phyloP scores from a whole-genome alignment of 2,797 vertebrate genomes.

The Echiichthys vipera region DNA sequence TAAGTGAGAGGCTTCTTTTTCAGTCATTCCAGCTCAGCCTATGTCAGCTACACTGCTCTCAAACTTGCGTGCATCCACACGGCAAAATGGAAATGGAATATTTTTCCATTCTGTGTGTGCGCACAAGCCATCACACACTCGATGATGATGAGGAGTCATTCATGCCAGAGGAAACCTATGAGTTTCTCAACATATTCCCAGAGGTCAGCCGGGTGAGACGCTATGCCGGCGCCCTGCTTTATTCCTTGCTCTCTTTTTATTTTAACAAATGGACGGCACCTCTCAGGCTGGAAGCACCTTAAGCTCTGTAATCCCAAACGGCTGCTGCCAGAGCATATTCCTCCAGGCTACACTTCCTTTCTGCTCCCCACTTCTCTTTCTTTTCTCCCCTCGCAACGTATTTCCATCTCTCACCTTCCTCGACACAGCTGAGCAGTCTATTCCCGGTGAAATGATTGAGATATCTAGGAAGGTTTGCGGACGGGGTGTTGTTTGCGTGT shows the following conservation, averaged over 20 bases:
- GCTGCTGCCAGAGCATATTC: slow-evolving; percentile 20
- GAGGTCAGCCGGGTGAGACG: slow-evolving; percentile 47
- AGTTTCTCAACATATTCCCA: slow-evolving; percentile 37
- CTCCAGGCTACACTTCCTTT: not conserved
- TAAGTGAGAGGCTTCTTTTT: not conserved
- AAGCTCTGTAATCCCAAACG: slow-evolving; percentile 35
- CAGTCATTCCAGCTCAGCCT: not conserved
- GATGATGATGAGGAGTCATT: slow-evolving; percentile 35
- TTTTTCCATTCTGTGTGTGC: slow-evolving; percentile 4
- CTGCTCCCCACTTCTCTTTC: not conserved
- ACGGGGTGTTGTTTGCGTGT: slow-evolving; percentile 38
- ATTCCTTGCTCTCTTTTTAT: slow-evolving; percentile 33
- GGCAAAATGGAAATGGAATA: slow-evolving; percentile 11
- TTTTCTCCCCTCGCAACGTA: not conserved
- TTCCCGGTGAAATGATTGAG: slow-evolving; percentile 30
- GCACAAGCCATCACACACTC: slow-evolving; percentile 11
- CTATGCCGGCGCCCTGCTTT: not conserved
- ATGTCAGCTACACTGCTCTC: not conserved
- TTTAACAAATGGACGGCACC: slow-evolving; percentile 44
- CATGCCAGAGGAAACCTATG: slow-evolving; percentile 41
- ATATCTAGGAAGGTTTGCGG: slow-evolving; percentile 16
- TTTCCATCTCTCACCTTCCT: slow-evolving; percentile 41
- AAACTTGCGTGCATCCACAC: slow-evolving; percentile 1
- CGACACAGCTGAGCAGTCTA: slow-evolving; percentile 41
- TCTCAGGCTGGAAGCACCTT: slow-evolving; percentile 39